These are phyloP conservation scores for Heteropelma amictum DNA, from an alignment of 2,888 invertebrate species.

Conservation along the genomic window DNA sequence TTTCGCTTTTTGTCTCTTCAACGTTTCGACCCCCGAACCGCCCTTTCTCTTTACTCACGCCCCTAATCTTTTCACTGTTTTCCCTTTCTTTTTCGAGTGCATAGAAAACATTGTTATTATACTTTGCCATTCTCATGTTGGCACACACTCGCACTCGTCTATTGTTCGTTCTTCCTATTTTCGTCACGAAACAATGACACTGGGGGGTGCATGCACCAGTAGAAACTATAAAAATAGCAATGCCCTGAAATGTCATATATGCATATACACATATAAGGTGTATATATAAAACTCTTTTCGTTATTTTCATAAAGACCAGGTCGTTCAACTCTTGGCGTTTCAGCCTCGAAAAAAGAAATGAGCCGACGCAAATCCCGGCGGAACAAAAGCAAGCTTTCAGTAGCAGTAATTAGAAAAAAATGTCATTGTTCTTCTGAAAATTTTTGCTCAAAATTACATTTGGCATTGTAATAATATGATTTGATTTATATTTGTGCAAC, in stretches of 20 bases:
- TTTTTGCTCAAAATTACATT: neutral
- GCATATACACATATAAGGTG: too few species aligned
- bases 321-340: conserved; percentile 5
- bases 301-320: conserved; percentile 31
- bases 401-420: conserved; percentile 5
- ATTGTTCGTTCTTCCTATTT: conserved; percentile 24
- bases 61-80: neutral
- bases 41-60: neutral
- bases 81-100: conserved; percentile 5
- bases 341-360: neutral
- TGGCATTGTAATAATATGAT: too few species aligned
- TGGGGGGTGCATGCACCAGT: neutral
- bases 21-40: too few species aligned
- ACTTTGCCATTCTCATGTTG: neutral
- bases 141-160: conserved; percentile 4
- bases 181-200: conserved; percentile 31
- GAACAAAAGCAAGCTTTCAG: neutral
- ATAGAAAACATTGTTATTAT: neutral
- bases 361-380: neutral
- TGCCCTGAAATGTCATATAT: conserved; percentile 16
- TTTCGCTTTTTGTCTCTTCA: conserved; percentile 1
- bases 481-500: too few species aligned
- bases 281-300: too few species aligned
- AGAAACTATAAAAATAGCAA: conserved; percentile 4
- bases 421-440: neutral